These are phyloP conservation scores for Girardinichthys multiradiatus DNA, from an alignment of 2,113 vertebrate genomes.

Conservation along the genomic window DNA sequence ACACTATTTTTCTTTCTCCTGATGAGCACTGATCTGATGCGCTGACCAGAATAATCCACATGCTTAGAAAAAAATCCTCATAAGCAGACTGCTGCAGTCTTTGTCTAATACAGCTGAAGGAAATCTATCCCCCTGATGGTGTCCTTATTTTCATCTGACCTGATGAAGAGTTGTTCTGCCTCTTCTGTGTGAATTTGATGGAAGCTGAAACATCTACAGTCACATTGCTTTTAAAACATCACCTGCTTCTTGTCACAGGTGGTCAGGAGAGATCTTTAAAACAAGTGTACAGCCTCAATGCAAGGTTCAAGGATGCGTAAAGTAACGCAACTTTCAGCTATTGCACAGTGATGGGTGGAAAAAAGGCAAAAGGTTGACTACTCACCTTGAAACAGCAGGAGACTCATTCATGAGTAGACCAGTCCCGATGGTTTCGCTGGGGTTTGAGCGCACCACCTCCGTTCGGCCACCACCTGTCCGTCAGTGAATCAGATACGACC, in stretches of 20 bases:
- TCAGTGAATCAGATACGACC: conserved; percentile 4
- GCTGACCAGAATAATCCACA: conserved; percentile 27
- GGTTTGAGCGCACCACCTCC: conserved; percentile 3
- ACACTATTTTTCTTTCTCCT: conserved; percentile 33
- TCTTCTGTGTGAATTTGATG: conserved; percentile 7
- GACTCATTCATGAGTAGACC: conserved; percentile 51
- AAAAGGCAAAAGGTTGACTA: conserved; percentile 10
- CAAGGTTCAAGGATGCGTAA: conserved; percentile 20
- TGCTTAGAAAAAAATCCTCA: conserved; percentile 9
- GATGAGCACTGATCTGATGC: conserved; percentile 40
- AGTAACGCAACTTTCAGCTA: conserved; percentile 60
- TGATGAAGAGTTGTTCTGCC: conserved; percentile 1
- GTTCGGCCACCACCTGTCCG: conserved; percentile 31
- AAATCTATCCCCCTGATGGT: neutral
- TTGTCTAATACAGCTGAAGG: conserved; percentile 23
- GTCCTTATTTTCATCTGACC: conserved; percentile 7
- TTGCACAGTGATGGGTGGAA: neutral
- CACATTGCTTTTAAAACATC: conserved; percentile 25
- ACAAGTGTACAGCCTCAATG: neutral
- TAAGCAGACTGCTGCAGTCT: conserved; percentile 11
- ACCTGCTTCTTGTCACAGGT: conserved; percentile 43
- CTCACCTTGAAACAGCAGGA: conserved; percentile 71
- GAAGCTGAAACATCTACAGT: conserved; percentile 19
- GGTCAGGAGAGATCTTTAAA: neutral
- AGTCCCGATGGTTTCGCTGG: conserved; percentile 32